A percentile compares a stretch with the other conserved stretches of the same genome.
Conservation (phyloP, 2,797 vertebrate genomes). For the Microctenopoma lineatum region DNA sequence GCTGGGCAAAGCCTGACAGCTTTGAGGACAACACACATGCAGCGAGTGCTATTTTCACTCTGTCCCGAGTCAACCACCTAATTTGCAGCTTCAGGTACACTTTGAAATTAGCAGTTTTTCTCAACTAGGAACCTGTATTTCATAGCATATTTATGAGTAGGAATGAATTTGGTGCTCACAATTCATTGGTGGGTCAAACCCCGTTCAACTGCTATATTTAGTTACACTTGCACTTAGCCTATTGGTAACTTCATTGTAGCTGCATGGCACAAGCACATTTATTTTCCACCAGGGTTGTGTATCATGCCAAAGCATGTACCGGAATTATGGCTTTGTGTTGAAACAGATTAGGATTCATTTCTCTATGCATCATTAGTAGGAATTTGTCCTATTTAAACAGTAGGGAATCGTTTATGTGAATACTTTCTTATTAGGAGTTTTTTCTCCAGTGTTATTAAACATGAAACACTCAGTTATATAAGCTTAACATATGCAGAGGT, state of each 20-base stretch:
- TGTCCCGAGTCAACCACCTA: slow-evolving; percentile 14
- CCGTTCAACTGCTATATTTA: slow-evolving; percentile 70
- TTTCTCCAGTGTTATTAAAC: slow-evolving; percentile 13
- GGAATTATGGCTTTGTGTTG: slow-evolving; percentile 50
- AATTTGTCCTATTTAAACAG: slow-evolving; percentile 35
- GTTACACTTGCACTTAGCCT: slow-evolving; percentile 68
- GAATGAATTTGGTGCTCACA: slow-evolving; percentile 34
- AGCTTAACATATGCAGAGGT: slow-evolving; percentile 7
- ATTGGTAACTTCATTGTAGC: slow-evolving; percentile 72
- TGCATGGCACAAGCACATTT: slow-evolving; percentile 56
- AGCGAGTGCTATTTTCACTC: slow-evolving; percentile 27
- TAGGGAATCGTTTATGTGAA: slow-evolving; percentile 18
- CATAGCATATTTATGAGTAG: slow-evolving; percentile 47
- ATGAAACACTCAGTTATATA: not conserved
- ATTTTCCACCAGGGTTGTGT: slow-evolving; percentile 67
- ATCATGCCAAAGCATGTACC: slow-evolving; percentile 37
- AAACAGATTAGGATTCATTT: slow-evolving; percentile 67
- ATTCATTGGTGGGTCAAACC: slow-evolving; percentile 60
- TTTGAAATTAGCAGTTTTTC: slow-evolving; percentile 39
- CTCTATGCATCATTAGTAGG: slow-evolving; percentile 29
- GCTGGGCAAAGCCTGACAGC: slow-evolving; percentile 65
- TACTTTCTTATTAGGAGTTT: slow-evolving; percentile 11
- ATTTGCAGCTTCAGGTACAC: slow-evolving; percentile 25
- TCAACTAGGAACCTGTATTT: slow-evolving; percentile 30
- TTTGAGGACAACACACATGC: slow-evolving; percentile 19